phyloP scores from a whole-genome alignment of 1,140 invertebrate genomes.

The Papilio helenus region DNA sequence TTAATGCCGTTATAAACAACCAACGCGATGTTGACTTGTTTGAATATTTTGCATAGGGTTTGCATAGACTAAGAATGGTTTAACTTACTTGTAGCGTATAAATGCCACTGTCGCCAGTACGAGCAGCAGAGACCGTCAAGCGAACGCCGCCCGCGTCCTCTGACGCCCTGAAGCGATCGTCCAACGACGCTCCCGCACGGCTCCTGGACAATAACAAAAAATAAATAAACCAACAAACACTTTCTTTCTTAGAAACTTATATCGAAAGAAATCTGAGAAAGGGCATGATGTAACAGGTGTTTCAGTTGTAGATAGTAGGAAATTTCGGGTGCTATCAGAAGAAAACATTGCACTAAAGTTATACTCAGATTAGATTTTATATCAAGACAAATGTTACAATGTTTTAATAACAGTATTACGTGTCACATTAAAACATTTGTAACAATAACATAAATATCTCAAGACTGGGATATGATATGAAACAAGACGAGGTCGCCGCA shows the following conservation, averaged over 20 bases:
- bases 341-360: too few relatives aligned
- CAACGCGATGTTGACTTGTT: neutral
- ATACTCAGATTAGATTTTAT: neutral
- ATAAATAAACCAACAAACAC: conserved; percentile 20
- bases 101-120: conserved; percentile 68
- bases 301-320: too few relatives aligned
- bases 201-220: conserved; percentile 57
- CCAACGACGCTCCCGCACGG: conserved; percentile 71
- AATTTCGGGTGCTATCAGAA: too few relatives aligned
- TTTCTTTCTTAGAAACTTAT: neutral
- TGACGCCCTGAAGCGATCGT: conserved; percentile 65
- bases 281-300: too few relatives aligned
- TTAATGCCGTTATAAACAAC: neutral
- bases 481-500: conserved; percentile 26
- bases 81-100: conserved; percentile 73
- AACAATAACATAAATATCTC: neutral
- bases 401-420: neutral
- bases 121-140: conserved; percentile 68
- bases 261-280: neutral
- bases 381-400: neutral
- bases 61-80: neutral
- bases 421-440: neutral
- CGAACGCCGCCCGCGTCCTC: conserved; percentile 73
- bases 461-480: neutral
- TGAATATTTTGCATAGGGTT: neutral